Conservation (phyloP, 2,888 invertebrate species). For the Lysandra coridon region DNA sequence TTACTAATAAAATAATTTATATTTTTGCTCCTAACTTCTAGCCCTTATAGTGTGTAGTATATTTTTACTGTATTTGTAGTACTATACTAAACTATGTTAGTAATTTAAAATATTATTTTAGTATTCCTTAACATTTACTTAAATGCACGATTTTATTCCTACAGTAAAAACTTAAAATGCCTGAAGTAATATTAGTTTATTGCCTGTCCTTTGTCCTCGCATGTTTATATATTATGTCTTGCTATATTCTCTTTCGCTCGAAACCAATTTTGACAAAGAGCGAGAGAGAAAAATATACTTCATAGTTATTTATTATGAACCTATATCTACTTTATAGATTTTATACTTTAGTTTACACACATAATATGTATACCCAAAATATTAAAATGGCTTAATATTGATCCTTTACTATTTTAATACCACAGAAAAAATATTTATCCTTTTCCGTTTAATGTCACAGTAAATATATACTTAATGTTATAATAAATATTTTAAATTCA, state of each 20-base stretch:
- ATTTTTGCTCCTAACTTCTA: neutral
- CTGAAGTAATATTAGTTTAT: neutral
- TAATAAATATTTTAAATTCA: neutral
- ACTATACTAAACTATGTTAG: neutral
- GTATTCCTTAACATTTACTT: neutral
- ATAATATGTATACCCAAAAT: neutral
- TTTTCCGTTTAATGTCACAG: too few species aligned
- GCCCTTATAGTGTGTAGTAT: neutral
- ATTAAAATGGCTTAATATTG: neutral
- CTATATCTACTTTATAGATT: neutral
- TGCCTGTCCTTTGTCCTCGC: constrained; percentile 10
- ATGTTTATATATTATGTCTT: neutral
- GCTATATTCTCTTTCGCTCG: neutral
- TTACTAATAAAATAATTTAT: neutral
- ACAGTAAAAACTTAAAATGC: neutral
- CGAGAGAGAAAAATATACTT: neutral
- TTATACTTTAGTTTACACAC: neutral
- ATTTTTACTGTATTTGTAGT: neutral
- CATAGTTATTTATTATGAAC: neutral
- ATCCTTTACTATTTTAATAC: neutral
- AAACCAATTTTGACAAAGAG: neutral
- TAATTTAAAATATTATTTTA: neutral
- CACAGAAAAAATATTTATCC: neutral
- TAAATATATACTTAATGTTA: neutral
- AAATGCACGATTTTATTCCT: neutral